phyloP scores from a whole-genome alignment of 2,113 vertebrate species.

The Pluvianellus socialis region DNA sequence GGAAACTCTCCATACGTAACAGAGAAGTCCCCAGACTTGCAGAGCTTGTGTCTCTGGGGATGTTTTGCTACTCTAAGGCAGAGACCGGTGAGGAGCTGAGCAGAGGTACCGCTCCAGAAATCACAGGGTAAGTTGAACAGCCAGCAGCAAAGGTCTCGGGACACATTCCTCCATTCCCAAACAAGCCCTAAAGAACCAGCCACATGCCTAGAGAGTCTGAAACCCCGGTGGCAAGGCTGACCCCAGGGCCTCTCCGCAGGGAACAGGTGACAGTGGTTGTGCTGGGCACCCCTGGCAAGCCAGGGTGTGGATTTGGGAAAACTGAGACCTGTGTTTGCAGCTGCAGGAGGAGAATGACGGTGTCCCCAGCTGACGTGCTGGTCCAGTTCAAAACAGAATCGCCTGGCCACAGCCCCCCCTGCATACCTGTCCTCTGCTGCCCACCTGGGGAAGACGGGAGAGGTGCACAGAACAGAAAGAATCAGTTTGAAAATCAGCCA shows the following conservation, averaged over 20 bases:
- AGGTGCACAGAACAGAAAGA: background rate
- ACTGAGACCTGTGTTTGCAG: background rate
- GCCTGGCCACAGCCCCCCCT: background rate
- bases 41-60: background rate
- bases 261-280: background rate
- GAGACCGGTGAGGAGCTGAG: background rate
- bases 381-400: background rate
- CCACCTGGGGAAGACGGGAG: background rate
- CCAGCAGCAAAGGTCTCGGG: background rate
- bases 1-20: background rate
- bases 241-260: background rate
- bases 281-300: background rate
- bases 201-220: accelerated
- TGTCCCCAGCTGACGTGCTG: background rate
- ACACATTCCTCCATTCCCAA: background rate
- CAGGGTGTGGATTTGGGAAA: background rate
- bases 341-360: background rate
- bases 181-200: background rate
- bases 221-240: background rate
- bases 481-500: background rate
- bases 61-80: background rate
- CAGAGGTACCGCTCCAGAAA: background rate
- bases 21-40: background rate
- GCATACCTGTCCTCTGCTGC: background rate
- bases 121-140: background rate